Evolutionary conservation across 2,888 invertebrate species (phyloP).

Genomic region (Scaptodrosophila latifasciaeformis): DNA sequence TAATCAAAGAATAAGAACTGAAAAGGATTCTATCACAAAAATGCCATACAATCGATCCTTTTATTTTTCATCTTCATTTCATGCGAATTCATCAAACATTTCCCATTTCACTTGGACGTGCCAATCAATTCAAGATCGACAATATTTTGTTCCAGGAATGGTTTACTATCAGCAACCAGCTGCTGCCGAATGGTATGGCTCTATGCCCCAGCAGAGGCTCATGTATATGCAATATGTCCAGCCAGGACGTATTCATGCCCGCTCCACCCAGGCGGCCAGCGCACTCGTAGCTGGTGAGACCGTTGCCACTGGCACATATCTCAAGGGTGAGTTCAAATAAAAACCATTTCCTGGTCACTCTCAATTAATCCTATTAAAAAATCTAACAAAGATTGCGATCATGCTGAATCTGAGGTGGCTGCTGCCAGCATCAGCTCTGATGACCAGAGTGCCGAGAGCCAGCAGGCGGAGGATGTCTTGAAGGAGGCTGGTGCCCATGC

Average conservation of each 20-base stretch:
- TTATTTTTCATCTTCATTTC: slow-evolving; percentile 4
- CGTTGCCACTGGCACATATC: slow-evolving; percentile 72
- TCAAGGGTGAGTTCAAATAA: slow-evolving; percentile 73
- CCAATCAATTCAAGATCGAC: slow-evolving; percentile 45
- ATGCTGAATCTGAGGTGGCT: slow-evolving; percentile 67
- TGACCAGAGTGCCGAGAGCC: slow-evolving; percentile 44
- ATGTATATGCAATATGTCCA: slow-evolving; percentile 74
- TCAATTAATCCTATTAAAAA: not conserved
- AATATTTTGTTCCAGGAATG: slow-evolving; percentile 64
- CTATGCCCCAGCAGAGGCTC: slow-evolving; percentile 59
- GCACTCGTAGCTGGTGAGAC: slow-evolving; percentile 74
- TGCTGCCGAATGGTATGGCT: slow-evolving; percentile 64
- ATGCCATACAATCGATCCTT: not conserved
- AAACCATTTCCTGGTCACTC: not conserved
- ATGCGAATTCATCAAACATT: slow-evolving; percentile 3
- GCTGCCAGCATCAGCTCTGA: slow-evolving; percentile 42
- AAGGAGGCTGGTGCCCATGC: slow-evolving; percentile 66
- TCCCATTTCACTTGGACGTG: not conserved
- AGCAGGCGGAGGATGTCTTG: slow-evolving; percentile 59
- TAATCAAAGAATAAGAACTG: not conserved
- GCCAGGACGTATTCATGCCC: slow-evolving; percentile 66
- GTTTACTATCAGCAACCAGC: slow-evolving; percentile 71
- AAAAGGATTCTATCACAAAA: not conserved
- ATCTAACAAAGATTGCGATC: slow-evolving; percentile 69
- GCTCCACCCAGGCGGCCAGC: slow-evolving; percentile 70